phyloP scores from a whole-genome alignment of 2,797 vertebrate genomes.

The Tragelaphus eurycerus region DNA sequence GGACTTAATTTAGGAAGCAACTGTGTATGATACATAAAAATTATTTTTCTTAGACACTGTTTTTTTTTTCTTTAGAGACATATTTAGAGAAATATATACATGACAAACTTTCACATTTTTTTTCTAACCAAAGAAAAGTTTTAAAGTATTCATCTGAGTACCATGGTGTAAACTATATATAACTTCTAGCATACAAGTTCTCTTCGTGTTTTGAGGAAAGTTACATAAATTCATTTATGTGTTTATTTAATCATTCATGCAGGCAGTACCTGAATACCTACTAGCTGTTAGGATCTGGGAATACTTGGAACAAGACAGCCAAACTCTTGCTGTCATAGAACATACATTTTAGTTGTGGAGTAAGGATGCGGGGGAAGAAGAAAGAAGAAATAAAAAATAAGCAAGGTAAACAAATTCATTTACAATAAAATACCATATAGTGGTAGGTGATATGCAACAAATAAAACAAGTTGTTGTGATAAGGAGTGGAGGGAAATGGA shows the following conservation, averaged over 20 bases:
- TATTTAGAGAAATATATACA: neutral
- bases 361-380: neutral
- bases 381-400: neutral
- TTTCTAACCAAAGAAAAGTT: neutral
- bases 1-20: neutral
- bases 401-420: neutral
- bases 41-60: neutral
- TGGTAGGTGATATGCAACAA: neutral
- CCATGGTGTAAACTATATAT: neutral
- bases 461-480: neutral
- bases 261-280: neutral
- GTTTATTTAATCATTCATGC: neutral
- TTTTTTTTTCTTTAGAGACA: neutral
- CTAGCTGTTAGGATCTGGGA: neutral
- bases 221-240: neutral
- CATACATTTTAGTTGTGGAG: neutral
- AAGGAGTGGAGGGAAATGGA: neutral
- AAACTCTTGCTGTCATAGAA: neutral
- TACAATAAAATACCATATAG: neutral
- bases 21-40: neutral
- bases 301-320: neutral
- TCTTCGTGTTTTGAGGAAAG: neutral
- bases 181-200: neutral
- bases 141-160: neutral
- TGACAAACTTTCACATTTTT: neutral